Conservation (phyloP, 2,797 vertebrate species). For the Merluccius polli region DNA sequence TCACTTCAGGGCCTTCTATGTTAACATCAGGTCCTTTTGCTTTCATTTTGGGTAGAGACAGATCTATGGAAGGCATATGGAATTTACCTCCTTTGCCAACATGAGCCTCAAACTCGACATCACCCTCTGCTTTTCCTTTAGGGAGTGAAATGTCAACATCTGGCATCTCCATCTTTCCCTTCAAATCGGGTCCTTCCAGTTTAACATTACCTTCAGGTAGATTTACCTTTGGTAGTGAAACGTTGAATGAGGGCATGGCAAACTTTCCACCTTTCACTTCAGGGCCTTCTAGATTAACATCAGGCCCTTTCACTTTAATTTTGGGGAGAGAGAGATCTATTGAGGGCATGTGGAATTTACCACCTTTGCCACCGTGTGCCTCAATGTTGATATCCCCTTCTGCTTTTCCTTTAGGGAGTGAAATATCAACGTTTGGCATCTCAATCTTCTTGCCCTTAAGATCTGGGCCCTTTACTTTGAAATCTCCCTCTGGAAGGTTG, state of each 20-base stretch:
- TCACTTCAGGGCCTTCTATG: conserved; percentile 14
- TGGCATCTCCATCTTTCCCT: neutral
- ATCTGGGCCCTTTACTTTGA: conserved; percentile 42
- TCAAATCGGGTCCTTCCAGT: neutral
- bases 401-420: conserved; percentile 33
- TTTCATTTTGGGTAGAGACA: conserved; percentile 47
- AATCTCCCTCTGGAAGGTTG: conserved; percentile 21
- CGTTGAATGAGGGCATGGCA: neutral
- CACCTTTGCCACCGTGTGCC: conserved; percentile 15
- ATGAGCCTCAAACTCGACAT: conserved; percentile 26
- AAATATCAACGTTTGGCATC: conserved; percentile 47
- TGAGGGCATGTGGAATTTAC: conserved; percentile 44
- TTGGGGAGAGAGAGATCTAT: conserved; percentile 47
- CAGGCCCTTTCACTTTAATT: conserved; percentile 32
- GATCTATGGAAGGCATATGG: conserved; percentile 37
- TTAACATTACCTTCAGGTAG: neutral
- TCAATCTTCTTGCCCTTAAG: conserved; percentile 19
- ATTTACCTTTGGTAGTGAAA: neutral
- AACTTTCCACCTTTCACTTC: neutral
- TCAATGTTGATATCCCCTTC: conserved; percentile 44
- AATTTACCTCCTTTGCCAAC: conserved; percentile 35
- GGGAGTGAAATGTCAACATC: neutral
- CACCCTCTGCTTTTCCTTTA: neutral
- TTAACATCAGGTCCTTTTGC: conserved; percentile 17
- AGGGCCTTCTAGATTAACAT: conserved; percentile 29